Evolutionary conservation across 2,797 vertebrate genomes (phyloP).

Genomic region (Poliocrania exsul): DNA sequence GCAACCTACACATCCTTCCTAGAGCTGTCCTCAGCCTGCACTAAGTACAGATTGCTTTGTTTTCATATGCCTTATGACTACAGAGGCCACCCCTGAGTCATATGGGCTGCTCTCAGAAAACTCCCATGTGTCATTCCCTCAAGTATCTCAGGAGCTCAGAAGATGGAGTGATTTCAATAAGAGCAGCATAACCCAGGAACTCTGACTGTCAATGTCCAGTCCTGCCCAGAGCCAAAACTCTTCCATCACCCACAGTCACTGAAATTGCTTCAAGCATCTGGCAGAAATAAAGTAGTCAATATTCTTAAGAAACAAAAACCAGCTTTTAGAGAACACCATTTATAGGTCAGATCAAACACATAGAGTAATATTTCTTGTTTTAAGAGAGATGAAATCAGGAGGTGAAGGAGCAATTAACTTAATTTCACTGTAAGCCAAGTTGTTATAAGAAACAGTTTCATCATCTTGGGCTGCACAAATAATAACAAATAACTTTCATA

Average conservation of each 20-base stretch:
- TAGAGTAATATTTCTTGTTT: not conserved
- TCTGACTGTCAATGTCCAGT: not conserved
- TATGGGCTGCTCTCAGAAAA: not conserved
- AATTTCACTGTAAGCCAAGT: not conserved
- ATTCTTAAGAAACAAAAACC: not conserved
- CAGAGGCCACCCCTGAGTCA: slow-evolving; percentile 18
- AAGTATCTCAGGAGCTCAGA: not conserved
- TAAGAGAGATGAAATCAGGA: not conserved
- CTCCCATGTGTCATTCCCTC: not conserved
- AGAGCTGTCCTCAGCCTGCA: not conserved
- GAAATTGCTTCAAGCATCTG: not conserved
- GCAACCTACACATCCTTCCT: not conserved
- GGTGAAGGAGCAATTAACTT: not conserved
- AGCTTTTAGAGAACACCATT: not conserved
- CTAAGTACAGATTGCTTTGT: not conserved
- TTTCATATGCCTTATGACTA: not conserved
- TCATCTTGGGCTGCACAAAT: not conserved
- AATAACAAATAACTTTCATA: not conserved
- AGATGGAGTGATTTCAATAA: not conserved
- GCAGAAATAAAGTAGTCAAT: not conserved
- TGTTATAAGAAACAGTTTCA: not conserved
- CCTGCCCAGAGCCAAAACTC: not conserved
- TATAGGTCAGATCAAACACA: not conserved
- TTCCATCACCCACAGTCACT: not conserved
- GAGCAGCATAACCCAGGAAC: not conserved